phyloP scores from a whole-genome alignment of 1,140 invertebrate species.

The Ericerus pela region DNA sequence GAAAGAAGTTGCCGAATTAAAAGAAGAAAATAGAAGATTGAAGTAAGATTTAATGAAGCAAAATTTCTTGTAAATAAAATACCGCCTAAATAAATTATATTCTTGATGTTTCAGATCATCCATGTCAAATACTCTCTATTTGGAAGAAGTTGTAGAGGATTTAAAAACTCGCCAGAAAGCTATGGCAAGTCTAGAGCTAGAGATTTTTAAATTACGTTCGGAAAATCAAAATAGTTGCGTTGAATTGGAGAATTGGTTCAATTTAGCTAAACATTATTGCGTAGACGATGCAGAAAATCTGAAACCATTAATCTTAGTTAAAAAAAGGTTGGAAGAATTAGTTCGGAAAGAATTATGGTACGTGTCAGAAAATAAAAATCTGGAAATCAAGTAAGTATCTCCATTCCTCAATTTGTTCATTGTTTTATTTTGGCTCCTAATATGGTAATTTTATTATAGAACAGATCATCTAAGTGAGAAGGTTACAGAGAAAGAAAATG shows the following conservation, averaged over 20 bases:
- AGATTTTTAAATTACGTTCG: slow-evolving; percentile 14
- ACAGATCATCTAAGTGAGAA: slow-evolving; percentile 19
- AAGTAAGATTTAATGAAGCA: slow-evolving; percentile 15
- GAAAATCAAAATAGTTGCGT: slow-evolving; percentile 15
- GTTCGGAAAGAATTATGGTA: slow-evolving; percentile 16
- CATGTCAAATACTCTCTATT: slow-evolving; percentile 17
- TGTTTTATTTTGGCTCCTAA: neutral
- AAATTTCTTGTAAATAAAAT: neutral
- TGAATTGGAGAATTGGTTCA: slow-evolving; percentile 17
- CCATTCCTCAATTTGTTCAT: neutral
- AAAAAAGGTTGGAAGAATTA: slow-evolving; percentile 15
- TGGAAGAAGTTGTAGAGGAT: slow-evolving; percentile 20
- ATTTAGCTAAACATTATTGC: slow-evolving; percentile 14
- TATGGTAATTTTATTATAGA: slow-evolving; percentile 5
- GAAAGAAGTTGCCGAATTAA: slow-evolving; percentile 17
- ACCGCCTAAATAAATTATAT: neutral
- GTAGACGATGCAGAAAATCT: neutral
- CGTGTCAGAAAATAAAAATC: slow-evolving; percentile 17
- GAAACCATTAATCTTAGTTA: neutral
- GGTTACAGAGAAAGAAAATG: slow-evolving; percentile 18
- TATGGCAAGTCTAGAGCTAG: slow-evolving; percentile 16
- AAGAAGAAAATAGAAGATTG: slow-evolving; percentile 19
- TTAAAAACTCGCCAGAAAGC: slow-evolving; percentile 10
- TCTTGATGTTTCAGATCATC: neutral
- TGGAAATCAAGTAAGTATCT: slow-evolving; percentile 17